Base-by-base conservation (phyloP, 1,140 invertebrate genomes). In the Ephestia elutella region DNA sequence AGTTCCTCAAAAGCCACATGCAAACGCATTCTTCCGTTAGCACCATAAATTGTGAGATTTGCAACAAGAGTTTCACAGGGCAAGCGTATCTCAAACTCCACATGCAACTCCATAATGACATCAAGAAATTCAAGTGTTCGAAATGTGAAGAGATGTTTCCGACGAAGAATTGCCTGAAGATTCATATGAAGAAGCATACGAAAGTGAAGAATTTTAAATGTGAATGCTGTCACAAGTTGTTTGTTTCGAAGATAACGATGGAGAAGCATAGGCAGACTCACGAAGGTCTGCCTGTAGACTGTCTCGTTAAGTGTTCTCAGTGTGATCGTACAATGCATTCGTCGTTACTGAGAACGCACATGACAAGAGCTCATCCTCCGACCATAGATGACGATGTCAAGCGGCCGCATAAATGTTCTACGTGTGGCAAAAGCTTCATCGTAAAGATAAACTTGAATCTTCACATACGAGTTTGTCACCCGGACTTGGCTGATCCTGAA, bases 121-220 rank as follows among this genome's bases (percentile, higher is more conserved):
- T 92, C 7, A 92, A 93, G 65, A 93, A 92, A 51, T 92, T 92
- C 50, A 89, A 92, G 2, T 93, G 92, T 70, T 91, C 91, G 15
- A 92, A 92, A 51, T 93, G 92, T 57, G 90, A 92, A 17, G 92
- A 93, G 57, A 92, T 92, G 69, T 92, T 93, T 63, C 92, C 92
- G 13, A 87, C 92, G 0, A 91, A 92, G 51, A 92, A 93, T 61
- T 92, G 92, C 68, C 74, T 91, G 59, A 87, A 90, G 73, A 87
- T 90, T 49, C 90, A 91, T 66, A 90, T 90, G 85, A 89, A 88
- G 49, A 89, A 87, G 55, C 88, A 89, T 61, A 82, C 85, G 10
- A 87, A 87, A 57, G 78, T 89, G 0, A 89, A 89, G 75, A 89
- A 89, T 60, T 90, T 89, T 60, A 84, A 86, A 64, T 90, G 89